Conservation (phyloP, 2,888 invertebrate genomes). For the Xestia ashworthii region DNA sequence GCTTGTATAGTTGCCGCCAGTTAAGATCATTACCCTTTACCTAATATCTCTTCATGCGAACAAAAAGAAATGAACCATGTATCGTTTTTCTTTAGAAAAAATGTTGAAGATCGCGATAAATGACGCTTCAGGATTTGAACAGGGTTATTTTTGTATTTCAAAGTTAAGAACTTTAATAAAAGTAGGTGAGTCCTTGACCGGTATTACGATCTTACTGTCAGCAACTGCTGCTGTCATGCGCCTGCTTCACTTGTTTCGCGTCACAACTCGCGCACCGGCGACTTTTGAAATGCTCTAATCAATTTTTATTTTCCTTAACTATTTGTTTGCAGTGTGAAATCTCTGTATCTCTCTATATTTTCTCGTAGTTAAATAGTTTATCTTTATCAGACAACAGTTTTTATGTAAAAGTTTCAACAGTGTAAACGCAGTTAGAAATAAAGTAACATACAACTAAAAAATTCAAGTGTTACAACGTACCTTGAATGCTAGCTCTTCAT, state of each 20-base stretch:
- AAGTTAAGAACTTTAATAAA: no score
- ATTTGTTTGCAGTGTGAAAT: not conserved
- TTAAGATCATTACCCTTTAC: no score
- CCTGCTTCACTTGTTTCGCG: not conserved
- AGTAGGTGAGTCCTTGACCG: no score
- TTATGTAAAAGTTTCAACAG: no score
- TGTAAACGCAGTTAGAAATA: not conserved
- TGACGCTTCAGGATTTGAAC: no score
- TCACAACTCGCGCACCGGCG: not conserved
- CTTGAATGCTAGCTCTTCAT: conserved; percentile 92
- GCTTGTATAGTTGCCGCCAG: not conserved
- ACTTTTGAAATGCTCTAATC: not conserved
- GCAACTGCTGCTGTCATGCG: not conserved
- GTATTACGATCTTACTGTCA: no score
- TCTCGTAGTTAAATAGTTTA: not conserved
- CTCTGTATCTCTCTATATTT: not conserved
- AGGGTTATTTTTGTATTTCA: no score
- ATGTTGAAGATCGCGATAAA: no score
- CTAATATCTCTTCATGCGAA: no score
- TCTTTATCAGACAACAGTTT: not conserved
- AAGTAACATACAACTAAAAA: not conserved
- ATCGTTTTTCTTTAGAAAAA: no score
- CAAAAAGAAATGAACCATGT: no score
- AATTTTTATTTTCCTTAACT: not conserved
- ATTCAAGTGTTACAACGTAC: not conserved